These are phyloP conservation scores for Heliconius himera DNA, from an alignment of 1,140 invertebrate genomes.

Conservation along the genomic window DNA sequence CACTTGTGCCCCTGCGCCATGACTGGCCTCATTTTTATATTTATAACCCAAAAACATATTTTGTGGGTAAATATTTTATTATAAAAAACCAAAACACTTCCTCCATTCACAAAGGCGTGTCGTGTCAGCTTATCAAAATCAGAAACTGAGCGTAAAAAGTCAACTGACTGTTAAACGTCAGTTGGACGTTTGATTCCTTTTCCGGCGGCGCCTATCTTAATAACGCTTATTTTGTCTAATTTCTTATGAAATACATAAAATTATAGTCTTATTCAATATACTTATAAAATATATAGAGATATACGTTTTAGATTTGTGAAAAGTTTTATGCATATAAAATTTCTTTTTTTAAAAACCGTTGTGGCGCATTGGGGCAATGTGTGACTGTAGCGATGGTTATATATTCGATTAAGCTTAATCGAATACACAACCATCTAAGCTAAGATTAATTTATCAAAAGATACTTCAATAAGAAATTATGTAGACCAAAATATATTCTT, in stretches of 20 bases:
- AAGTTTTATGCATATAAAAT: neutral
- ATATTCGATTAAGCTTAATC: no score
- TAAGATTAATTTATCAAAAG: neutral
- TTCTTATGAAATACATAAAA: neutral
- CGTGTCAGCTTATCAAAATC: neutral
- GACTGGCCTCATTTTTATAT: no score
- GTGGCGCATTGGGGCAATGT: no score
- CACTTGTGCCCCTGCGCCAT: no score
- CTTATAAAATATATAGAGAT: neutral
- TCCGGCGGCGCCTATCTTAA: neutral
- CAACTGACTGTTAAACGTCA: constrained; percentile 5
- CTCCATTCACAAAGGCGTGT: no score
- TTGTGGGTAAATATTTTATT: no score
- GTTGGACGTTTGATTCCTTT: neutral
- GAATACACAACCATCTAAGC: no score
- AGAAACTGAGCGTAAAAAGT: neutral
- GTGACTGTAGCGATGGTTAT: no score
- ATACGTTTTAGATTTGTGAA: neutral
- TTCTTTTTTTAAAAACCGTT: no score
- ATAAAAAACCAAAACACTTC: no score
- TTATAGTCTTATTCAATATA: neutral
- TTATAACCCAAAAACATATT: no score
- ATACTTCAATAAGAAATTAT: neutral
- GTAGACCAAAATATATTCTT: neutral
- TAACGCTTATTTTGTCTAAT: neutral